phyloP scores from a whole-genome alignment of 1,140 invertebrate genomes.

The Frieseomelitta varia region DNA sequence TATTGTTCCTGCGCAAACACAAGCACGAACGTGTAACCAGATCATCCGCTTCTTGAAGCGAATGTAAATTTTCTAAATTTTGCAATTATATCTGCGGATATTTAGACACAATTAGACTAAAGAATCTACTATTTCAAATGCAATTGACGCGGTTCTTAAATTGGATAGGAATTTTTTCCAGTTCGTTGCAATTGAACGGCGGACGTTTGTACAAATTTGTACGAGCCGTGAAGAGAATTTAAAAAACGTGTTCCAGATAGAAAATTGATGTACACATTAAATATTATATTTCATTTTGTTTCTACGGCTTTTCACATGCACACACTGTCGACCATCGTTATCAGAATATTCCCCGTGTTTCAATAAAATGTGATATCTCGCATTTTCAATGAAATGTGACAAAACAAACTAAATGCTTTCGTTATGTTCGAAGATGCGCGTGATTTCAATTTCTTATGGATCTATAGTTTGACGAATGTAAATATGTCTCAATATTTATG shows the following conservation, averaged over 20 bases:
- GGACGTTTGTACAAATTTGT: neutral
- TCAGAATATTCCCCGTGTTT: neutral
- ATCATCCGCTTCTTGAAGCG: too few relatives aligned
- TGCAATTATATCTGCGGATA: too few relatives aligned
- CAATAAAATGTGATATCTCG: neutral
- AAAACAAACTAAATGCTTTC: too few relatives aligned
- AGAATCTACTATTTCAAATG: too few relatives aligned
- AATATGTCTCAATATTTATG: neutral
- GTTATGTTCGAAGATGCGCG: neutral
- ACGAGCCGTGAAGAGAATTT: neutral
- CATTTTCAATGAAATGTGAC: too few relatives aligned
- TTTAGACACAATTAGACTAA: too few relatives aligned
- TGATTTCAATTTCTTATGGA: too few relatives aligned
- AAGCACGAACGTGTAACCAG: neutral
- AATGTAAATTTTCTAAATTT: too few relatives aligned
- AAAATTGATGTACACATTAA: neutral
- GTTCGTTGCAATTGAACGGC: neutral
- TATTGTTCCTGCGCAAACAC: constrained; percentile 42
- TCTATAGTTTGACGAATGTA: too few relatives aligned
- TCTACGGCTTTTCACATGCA: too few relatives aligned
- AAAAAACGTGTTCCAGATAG: too few relatives aligned
- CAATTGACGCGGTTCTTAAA: neutral
- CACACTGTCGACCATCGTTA: neutral
- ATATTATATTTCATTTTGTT: neutral
- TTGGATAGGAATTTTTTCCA: neutral